A percentile compares a stretch with the other conserved stretches of the same genome.
phyloP scores from a whole-genome alignment of 2,797 vertebrate genomes.

The Neosalanx taihuensis region DNA sequence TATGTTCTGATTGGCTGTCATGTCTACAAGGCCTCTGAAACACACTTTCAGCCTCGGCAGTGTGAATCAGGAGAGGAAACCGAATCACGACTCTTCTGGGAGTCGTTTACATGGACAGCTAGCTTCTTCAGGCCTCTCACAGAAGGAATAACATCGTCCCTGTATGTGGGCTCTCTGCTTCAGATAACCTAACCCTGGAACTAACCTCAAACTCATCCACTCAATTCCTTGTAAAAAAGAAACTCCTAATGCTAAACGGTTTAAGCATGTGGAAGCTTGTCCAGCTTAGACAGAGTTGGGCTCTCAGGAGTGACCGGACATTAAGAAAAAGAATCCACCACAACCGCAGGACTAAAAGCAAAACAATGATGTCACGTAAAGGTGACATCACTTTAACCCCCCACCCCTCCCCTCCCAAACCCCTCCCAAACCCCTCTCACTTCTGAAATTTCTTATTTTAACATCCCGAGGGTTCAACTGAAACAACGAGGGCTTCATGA shows the following conservation, averaged over 20 bases:
- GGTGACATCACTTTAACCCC: constrained; percentile 57
- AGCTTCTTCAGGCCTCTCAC: background rate
- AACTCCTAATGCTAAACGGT: constrained; percentile 57
- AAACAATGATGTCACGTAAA: constrained; percentile 58
- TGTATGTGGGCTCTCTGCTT: background rate
- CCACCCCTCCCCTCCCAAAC: background rate
- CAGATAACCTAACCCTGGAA: constrained; percentile 53
- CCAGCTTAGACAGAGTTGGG: constrained; percentile 59
- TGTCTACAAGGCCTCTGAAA: constrained; percentile 13
- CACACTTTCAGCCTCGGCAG: background rate
- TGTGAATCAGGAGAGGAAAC: constrained; percentile 9
- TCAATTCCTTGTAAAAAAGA: constrained; percentile 56
- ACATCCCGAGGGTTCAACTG: constrained; percentile 65
- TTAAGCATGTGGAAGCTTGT: constrained; percentile 71
- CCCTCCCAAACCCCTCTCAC: constrained; percentile 38
- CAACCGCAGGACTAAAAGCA: constrained; percentile 75
- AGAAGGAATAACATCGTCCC: background rate
- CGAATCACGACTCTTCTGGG: constrained; percentile 25
- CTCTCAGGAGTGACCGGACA: constrained; percentile 55
- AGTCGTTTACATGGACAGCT: background rate
- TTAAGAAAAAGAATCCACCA: constrained; percentile 68
- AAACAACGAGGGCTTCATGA: constrained; percentile 65
- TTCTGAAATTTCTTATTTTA: background rate
- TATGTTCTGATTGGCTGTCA: constrained; percentile 18
- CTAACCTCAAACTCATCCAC: constrained; percentile 52